Evolutionary conservation across 37 sponge, comb jelly and placozoan genomes (phyloP).

Genomic region (Halisarca cf. caerulea): DNA sequence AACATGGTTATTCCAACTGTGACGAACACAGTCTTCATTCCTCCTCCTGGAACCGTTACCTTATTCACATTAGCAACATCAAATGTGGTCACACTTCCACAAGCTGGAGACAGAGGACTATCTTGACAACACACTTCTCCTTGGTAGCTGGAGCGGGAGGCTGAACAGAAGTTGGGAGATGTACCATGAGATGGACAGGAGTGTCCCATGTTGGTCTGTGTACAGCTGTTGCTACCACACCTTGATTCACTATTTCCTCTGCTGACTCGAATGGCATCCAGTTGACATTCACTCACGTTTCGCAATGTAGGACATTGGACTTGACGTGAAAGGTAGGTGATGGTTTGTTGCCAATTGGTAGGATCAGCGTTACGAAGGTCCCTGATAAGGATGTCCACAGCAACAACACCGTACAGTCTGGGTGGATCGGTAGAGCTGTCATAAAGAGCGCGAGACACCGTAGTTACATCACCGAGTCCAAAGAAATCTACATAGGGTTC

Average conservation of each 20-base stretch:
- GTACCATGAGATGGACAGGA: not conserved
- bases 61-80: not conserved
- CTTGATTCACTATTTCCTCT: not conserved
- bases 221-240: not conserved
- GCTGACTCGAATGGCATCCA: constrained; percentile 5
- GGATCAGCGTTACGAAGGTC: constrained; percentile 10
- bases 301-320: not conserved
- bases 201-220: not conserved
- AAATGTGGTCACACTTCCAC: not conserved
- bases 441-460: constrained; percentile 14
- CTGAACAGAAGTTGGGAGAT: not conserved
- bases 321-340: not conserved
- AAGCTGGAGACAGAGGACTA: not conserved
- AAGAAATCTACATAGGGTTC: constrained; percentile 41
- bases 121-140: constrained; percentile 10
- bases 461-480: constrained; percentile 27
- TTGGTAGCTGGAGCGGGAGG: not conserved
- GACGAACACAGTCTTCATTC: too few species aligned
- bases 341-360: constrained; percentile 1
- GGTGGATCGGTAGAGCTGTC: not conserved
- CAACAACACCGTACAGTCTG: constrained; percentile 6
- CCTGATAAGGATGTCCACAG: constrained; percentile 4
- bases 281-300: not conserved
- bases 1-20: too few species aligned
- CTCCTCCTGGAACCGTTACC: not conserved